Evolutionary conservation across 2,113 vertebrate genomes (phyloP).

Genomic region (Myotis brandtii): DNA sequence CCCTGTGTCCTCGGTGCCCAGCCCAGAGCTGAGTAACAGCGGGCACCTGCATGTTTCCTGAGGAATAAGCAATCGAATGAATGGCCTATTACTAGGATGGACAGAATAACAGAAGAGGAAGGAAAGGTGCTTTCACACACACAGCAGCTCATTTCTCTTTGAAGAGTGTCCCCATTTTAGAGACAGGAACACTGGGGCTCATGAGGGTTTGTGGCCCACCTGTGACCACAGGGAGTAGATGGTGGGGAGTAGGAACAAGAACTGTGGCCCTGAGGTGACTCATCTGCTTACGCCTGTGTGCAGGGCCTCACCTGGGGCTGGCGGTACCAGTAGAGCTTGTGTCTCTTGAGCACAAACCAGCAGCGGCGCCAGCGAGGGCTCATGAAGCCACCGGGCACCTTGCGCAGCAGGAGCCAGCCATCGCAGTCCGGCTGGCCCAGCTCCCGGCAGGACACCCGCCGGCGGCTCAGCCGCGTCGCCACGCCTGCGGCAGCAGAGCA

Average conservation of each 20-base stretch:
- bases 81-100: background rate
- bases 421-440: conserved; percentile 93
- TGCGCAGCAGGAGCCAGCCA: conserved; percentile 97
- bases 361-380: conserved; percentile 98
- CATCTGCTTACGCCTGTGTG: background rate
- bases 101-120: background rate
- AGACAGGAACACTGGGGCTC: background rate
- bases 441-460: conserved; percentile 95
- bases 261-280: background rate
- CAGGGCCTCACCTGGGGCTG: conserved; percentile 90
- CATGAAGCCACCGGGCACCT: conserved; percentile 91
- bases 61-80: background rate
- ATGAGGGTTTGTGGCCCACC: background rate
- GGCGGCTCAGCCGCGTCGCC: conserved; percentile 91
- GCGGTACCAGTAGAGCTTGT: conserved; percentile 94
- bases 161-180: background rate
- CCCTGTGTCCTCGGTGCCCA: background rate
- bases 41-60: background rate
- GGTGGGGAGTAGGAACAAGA: background rate
- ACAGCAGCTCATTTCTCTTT: background rate
- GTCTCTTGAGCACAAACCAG: conserved; percentile 96
- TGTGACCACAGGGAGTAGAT: background rate
- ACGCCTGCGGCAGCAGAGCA: conserved; percentile 74
- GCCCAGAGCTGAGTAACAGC: background rate
- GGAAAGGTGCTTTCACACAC: background rate